phyloP scores from a whole-genome alignment of 2,113 vertebrate species.

The Lophochroa leadbeateri region DNA sequence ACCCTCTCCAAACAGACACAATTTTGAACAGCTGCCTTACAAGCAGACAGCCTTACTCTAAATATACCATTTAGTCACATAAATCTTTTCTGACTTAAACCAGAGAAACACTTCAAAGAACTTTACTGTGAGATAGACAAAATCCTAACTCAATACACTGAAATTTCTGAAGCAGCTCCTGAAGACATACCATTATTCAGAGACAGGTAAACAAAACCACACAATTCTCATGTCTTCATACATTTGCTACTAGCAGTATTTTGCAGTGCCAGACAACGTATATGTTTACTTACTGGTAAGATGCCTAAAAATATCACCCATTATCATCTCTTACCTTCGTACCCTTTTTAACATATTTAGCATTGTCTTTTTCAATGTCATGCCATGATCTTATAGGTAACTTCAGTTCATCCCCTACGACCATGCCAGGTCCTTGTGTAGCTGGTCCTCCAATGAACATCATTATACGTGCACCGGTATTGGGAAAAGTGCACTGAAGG shows the following conservation, averaged over 20 bases:
- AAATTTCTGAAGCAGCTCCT: not conserved
- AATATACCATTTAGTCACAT: not conserved
- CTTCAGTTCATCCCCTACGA: slow-evolving; percentile 96
- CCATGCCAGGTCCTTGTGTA: slow-evolving; percentile 97
- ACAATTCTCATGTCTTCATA: not conserved
- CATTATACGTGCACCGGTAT: slow-evolving; percentile 95
- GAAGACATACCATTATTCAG: not conserved
- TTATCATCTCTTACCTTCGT: slow-evolving; percentile 84
- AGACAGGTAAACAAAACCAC: not conserved
- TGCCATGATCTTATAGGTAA: slow-evolving; percentile 97
- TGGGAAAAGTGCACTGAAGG: slow-evolving; percentile 92
- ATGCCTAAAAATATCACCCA: not conserved
- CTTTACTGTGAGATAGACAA: not conserved
- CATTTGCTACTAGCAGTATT: not conserved
- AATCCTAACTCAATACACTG: not conserved
- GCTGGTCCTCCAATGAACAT: slow-evolving; percentile 96
- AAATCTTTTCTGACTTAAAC: not conserved
- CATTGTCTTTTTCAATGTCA: slow-evolving; percentile 97
- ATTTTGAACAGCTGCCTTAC: not conserved
- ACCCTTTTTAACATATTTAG: slow-evolving; percentile 96
- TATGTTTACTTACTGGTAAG: not conserved
- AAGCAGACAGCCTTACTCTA: not conserved
- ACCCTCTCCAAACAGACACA: not conserved
- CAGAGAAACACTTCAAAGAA: not conserved
- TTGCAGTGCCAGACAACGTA: not conserved